These are phyloP conservation scores for Simalia tracyae DNA, from an alignment of 2,797 vertebrate species.

Conservation along the genomic window DNA sequence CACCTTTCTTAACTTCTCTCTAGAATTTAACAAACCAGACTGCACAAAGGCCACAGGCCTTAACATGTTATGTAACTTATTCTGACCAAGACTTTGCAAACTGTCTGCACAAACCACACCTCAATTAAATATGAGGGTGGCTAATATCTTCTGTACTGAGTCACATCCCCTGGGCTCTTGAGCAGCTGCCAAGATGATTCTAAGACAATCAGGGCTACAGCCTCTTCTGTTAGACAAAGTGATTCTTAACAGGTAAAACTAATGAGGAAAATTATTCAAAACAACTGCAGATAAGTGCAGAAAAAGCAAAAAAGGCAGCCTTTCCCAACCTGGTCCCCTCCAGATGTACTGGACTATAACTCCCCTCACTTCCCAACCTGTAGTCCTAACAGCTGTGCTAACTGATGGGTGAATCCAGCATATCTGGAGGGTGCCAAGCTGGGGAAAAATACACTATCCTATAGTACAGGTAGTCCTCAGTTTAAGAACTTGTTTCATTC, in stretches of 20 bases:
- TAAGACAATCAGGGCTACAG: neutral
- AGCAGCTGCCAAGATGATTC: constrained; percentile 10
- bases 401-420: neutral
- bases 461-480: neutral
- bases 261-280: neutral
- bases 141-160: neutral
- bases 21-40: neutral
- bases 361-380: neutral
- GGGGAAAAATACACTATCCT: neutral
- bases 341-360: neutral
- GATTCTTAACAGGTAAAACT: constrained; percentile 8
- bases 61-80: neutral
- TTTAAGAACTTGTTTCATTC: too few relatives aligned
- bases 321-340: neutral
- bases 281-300: neutral
- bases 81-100: constrained; percentile 2
- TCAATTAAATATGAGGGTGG: neutral
- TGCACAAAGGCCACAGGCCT: neutral
- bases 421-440: neutral
- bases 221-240: neutral
- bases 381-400: neutral
- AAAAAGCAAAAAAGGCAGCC: neutral
- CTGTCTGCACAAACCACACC: constrained; percentile 8
- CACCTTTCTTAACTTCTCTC: neutral
- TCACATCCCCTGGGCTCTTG: neutral